Evolutionary conservation across 1,140 invertebrate genomes (phyloP).

Genomic region (Zaprionus ghesquierei): DNA sequence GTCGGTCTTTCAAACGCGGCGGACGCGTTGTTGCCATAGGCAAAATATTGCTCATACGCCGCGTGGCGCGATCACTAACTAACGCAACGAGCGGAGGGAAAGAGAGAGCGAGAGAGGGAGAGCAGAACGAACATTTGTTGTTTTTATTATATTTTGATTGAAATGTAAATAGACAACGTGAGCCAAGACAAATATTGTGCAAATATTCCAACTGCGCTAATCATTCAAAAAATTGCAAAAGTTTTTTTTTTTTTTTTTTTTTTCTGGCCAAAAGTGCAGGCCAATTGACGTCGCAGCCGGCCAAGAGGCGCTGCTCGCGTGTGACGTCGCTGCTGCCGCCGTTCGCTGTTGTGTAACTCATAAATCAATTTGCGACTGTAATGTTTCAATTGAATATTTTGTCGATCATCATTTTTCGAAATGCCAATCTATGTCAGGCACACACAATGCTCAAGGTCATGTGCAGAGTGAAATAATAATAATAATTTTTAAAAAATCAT

Average conservation of each 20-base stretch:
- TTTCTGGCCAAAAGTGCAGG: constrained; percentile 27
- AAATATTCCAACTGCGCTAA: constrained; percentile 34
- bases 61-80: constrained; percentile 59
- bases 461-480: background rate
- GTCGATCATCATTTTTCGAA: constrained; percentile 13
- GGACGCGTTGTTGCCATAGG: constrained; percentile 48
- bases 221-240: constrained; percentile 36
- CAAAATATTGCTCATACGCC: constrained; percentile 63
- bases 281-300: constrained; percentile 31
- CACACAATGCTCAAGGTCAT: constrained; percentile 13
- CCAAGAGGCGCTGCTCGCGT: background rate
- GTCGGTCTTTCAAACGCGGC: constrained; percentile 65
- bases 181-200: constrained; percentile 64
- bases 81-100: background rate
- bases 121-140: constrained; percentile 25
- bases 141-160: constrained; percentile 70
- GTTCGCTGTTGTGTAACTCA: constrained; percentile 21
- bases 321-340: constrained; percentile 17
- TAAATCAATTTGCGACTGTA: constrained; percentile 46
- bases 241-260: background rate
- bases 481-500: background rate
- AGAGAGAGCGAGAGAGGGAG: constrained; percentile 18
- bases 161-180: constrained; percentile 69
- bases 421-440: constrained; percentile 3
- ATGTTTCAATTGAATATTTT: constrained; percentile 35